A percentile compares a stretch with the other conserved stretches of the same genome.
Evolutionary conservation across 2,888 invertebrate genomes (phyloP).

Genomic region (Galerucella nymphaeae): DNA sequence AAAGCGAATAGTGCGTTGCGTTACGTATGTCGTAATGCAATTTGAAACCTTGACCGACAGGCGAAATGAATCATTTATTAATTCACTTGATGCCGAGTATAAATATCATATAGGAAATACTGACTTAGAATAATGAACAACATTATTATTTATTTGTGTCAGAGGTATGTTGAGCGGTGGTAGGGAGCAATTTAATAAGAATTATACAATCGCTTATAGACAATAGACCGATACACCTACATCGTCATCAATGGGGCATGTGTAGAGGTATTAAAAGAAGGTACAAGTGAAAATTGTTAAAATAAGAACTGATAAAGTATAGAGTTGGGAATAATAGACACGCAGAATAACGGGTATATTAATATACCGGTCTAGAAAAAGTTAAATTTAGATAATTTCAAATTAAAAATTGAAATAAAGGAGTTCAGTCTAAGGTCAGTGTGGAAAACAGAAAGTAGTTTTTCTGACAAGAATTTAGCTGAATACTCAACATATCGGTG

Average conservation of each 20-base stretch:
- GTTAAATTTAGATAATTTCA: too few relatives aligned
- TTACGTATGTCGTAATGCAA: constrained; percentile 33
- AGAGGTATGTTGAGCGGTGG: constrained; percentile 18
- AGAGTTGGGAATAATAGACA: too few relatives aligned
- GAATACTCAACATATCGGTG: too few relatives aligned
- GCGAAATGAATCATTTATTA: constrained; percentile 39
- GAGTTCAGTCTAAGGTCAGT: too few relatives aligned
- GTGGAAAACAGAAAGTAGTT: too few relatives aligned
- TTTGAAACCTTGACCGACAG: constrained; percentile 39
- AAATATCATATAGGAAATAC: constrained; percentile 35
- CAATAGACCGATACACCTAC: neutral
- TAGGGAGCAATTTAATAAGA: constrained; percentile 18
- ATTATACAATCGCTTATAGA: constrained; percentile 7
- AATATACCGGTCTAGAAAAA: too few relatives aligned
- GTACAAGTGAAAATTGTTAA: neutral
- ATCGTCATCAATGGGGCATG: neutral
- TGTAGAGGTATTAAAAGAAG: neutral
- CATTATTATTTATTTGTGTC: constrained; percentile 28
- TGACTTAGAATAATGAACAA: constrained; percentile 35
- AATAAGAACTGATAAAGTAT: too few relatives aligned
- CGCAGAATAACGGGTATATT: too few relatives aligned
- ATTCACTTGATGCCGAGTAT: constrained; percentile 37
- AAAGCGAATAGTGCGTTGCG: constrained; percentile 24
- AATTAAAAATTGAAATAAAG: too few relatives aligned
- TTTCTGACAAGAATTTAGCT: too few relatives aligned